These are phyloP conservation scores for Aplodontia rufa DNA, from an alignment of 2,113 vertebrate genomes.

Conservation along the genomic window DNA sequence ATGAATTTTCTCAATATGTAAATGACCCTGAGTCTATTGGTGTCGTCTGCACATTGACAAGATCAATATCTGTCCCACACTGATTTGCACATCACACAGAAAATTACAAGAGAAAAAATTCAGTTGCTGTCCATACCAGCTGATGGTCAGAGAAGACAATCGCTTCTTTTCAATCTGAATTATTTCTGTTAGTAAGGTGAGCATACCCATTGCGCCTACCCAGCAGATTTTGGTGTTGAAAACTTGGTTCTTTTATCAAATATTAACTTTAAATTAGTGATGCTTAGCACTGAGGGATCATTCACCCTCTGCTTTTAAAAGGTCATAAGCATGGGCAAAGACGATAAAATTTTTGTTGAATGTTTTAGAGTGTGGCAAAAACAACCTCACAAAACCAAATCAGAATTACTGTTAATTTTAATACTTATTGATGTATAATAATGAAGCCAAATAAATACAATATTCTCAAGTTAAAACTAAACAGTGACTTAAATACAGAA, in stretches of 20 bases:
- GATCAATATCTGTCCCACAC: neutral
- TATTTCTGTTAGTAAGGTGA: neutral
- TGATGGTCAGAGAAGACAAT: neutral
- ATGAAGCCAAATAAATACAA: neutral
- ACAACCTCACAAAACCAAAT: neutral
- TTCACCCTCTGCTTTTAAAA: constrained; percentile 26
- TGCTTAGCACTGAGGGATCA: neutral
- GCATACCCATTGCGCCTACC: neutral
- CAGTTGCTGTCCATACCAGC: neutral
- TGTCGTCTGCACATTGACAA: neutral
- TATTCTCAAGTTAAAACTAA: constrained; percentile 23
- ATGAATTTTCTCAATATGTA: neutral
- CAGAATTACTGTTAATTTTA: constrained; percentile 5
- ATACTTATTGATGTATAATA: neutral
- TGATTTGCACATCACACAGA: neutral
- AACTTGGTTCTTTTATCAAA: neutral
- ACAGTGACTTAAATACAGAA: neutral
- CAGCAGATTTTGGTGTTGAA: neutral
- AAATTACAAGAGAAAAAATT: neutral
- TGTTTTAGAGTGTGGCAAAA: neutral
- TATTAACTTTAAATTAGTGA: neutral
- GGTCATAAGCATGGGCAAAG: neutral
- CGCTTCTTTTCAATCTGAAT: neutral
- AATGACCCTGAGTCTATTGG: neutral
- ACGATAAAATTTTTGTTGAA: constrained; percentile 14